phyloP scores from a whole-genome alignment of 2,113 vertebrate species.

The Gambusia holbrooki region DNA sequence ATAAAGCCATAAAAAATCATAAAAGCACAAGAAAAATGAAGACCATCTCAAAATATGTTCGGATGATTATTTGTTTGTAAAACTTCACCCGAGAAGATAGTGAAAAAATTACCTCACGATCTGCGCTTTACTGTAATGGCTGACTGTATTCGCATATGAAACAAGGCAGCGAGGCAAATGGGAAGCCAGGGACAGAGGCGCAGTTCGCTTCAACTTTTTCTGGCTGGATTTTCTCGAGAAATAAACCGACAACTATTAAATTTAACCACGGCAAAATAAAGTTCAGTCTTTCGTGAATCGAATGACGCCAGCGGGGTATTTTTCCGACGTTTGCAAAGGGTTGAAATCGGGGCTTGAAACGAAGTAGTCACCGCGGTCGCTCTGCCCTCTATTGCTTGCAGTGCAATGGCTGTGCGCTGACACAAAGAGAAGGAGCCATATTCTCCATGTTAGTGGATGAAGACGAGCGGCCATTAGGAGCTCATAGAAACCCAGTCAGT shows the following conservation, averaged over 20 bases:
- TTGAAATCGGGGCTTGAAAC: constrained; percentile 63
- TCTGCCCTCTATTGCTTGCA: constrained; percentile 82
- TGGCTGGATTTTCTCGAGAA: constrained; percentile 74
- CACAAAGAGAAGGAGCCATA: constrained; percentile 96
- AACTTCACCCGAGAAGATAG: constrained; percentile 28
- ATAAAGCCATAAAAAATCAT: constrained; percentile 8
- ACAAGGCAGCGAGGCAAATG: constrained; percentile 80
- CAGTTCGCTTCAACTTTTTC: constrained; percentile 90
- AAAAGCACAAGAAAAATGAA: constrained; percentile 70
- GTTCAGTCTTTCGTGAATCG: constrained; percentile 59
- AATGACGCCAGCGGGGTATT: constrained; percentile 56
- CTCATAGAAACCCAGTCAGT: constrained; percentile 80
- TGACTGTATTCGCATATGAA: constrained; percentile 90
- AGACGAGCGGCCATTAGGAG: constrained; percentile 95
- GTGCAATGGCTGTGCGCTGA: constrained; percentile 87
- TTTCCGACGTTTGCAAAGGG: constrained; percentile 56
- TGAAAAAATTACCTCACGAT: constrained; percentile 62
- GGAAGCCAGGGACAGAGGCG: constrained; percentile 78
- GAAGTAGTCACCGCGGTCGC: constrained; percentile 73
- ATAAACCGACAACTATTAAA: constrained; percentile 41
- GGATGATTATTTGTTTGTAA: constrained; percentile 13
- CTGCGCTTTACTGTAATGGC: constrained; percentile 90
- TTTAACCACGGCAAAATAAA: constrained; percentile 74
- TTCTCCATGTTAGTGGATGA: constrained; percentile 89
- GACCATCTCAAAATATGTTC: neutral